Percentiles rank a stretch among this genome's conserved stretches.
phyloP scores from a whole-genome alignment of 2,888 invertebrate genomes.

The Cantharis rustica region DNA sequence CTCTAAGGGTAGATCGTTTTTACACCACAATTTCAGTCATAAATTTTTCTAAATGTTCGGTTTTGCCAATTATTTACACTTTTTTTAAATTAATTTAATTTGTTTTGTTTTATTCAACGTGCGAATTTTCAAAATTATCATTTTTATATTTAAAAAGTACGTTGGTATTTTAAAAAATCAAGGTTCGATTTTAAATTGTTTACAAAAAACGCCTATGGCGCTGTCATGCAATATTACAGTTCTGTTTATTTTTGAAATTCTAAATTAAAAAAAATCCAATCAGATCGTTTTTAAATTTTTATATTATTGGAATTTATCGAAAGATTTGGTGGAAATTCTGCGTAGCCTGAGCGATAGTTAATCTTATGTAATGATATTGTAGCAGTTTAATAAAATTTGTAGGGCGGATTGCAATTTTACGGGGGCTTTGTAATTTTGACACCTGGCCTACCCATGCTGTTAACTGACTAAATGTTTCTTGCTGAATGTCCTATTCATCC shows the following conservation, averaged over 20 bases:
- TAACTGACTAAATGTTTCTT: conserved; percentile 44
- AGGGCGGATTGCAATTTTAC: conserved; percentile 51
- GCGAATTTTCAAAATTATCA: not conserved
- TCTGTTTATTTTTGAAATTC: no score
- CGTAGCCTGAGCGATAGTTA: not conserved
- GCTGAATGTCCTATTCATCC: conserved; percentile 35
- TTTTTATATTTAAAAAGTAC: not conserved
- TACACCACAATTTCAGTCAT: not conserved
- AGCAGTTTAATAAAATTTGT: conserved; percentile 32
- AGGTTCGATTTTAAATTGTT: not conserved
- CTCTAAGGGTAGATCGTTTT: conserved; percentile 13
- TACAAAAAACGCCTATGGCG: not conserved
- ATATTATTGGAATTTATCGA: no score
- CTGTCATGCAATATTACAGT: no score
- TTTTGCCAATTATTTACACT: not conserved
- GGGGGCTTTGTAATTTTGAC: conserved; percentile 51
- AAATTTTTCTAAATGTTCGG: not conserved
- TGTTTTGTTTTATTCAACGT: not conserved
- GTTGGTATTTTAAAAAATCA: no score
- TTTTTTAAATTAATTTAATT: not conserved
- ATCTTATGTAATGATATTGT: conserved; percentile 29
- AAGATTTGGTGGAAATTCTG: not conserved
- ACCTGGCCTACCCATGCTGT: conserved; percentile 56
- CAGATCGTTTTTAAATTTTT: no score
- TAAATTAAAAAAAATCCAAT: no score